Base-by-base conservation (phyloP, 2,113 vertebrate genomes). In the Miniopterus natalensis region DNA sequence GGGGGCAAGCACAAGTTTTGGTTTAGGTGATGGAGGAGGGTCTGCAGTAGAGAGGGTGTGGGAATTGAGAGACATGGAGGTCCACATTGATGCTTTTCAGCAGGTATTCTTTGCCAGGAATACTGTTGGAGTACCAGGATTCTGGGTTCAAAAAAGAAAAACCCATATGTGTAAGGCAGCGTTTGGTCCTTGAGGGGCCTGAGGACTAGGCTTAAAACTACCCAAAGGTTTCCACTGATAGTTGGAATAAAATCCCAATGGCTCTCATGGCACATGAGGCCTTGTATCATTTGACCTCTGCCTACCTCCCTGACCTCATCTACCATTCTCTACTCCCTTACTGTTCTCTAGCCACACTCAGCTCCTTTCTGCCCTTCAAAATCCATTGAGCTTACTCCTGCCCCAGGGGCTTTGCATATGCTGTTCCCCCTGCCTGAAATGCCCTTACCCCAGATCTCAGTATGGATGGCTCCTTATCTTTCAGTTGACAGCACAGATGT, bases 81-180 rank as follows among this genome's bases (percentile, higher is more conserved):
- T 53, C 17, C 5, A 5, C 42, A 15, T 5, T 6, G 45, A 40
- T 25, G 6, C 31, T 53, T 68, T 51, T 77, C 23, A 55, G 59
- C 66, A 73, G 45, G 59, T 17, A 8, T 6, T 55, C 4, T 73
- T 63, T 65, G 36, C 36, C 40, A 45, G 55, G 23, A 73, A 15
- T 70, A 57, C 7, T 75, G 1, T 2, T 18, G 3, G 75, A 75
- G 31, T 17, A 12, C 81, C 6, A 42, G 87, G 75, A n/a, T 36
- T 40, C 45, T 68, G 51, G 57, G 17, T 93, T 40, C 57, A 84
- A 49, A 84, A 55, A 92, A 65, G 77, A 51, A 94, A 85, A 92
- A 63, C 88, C 23, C 13, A 4, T n/a, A 15, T 27, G 21, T 57
- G 25, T 23, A 87, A 85, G 71, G 36, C 25, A 47, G 17, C 8